These are phyloP conservation scores for Brachionus calyciflorus DNA, from an alignment of 1,140 invertebrate genomes.

Conservation along the genomic window DNA sequence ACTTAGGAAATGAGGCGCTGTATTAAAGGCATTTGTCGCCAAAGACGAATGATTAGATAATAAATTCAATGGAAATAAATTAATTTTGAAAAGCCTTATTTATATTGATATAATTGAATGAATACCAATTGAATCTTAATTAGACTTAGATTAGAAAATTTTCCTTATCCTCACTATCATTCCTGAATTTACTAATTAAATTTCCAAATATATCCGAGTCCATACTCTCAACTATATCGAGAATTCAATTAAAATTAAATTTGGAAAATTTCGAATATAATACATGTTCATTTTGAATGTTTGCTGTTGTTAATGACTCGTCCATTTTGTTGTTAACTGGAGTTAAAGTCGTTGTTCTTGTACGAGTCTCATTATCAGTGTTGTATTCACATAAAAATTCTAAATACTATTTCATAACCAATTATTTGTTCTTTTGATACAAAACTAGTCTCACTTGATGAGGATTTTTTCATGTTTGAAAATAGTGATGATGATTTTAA, in stretches of 20 bases:
- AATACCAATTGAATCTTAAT: constrained; percentile 45
- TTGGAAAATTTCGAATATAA: constrained; percentile 15
- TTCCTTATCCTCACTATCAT: background rate
- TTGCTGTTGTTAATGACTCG: background rate
- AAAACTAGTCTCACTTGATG: background rate
- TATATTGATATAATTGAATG: constrained; percentile 15
- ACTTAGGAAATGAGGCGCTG: background rate
- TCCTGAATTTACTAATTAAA: background rate
- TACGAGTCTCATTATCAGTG: background rate
- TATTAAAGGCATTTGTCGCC: background rate
- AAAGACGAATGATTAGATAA: constrained; percentile 20
- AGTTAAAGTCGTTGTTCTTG: background rate
- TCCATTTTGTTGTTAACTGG: background rate
- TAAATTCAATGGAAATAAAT: background rate
- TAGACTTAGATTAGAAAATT: constrained; percentile 7
- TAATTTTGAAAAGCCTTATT: too few relatives aligned
- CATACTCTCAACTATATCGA: background rate
- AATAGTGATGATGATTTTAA: background rate
- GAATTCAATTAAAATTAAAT: constrained; percentile 31
- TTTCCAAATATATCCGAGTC: background rate
- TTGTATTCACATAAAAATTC: background rate
- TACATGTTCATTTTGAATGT: background rate
- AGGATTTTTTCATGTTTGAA: background rate
- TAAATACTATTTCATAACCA: background rate
- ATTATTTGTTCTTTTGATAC: background rate